Evolutionary conservation across 2,888 invertebrate species (phyloP).

Genomic region (Drosophila percnosoma): DNA sequence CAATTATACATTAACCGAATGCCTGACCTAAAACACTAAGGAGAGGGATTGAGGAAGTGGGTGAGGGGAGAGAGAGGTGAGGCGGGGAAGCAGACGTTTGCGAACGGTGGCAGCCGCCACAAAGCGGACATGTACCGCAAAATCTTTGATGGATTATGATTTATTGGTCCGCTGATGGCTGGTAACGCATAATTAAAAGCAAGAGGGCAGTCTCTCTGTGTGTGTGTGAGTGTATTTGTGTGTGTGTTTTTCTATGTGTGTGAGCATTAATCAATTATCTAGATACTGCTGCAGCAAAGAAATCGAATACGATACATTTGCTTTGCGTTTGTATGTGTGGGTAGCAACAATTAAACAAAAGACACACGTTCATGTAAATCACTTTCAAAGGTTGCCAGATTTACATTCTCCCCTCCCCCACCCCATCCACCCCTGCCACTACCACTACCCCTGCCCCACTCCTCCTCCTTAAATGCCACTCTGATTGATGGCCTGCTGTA

Average conservation of each 20-base stretch:
- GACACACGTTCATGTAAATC: slow-evolving; percentile 79
- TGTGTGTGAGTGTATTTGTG: slow-evolving; percentile 4
- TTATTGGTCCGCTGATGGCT: slow-evolving; percentile 74
- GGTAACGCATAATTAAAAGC: slow-evolving; percentile 77
- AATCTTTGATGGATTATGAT: slow-evolving; percentile 82
- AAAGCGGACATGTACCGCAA: slow-evolving; percentile 60
- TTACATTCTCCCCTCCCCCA: not conserved
- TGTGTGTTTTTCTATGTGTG: slow-evolving; percentile 25
- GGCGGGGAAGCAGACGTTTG: slow-evolving; percentile 35
- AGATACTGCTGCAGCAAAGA: slow-evolving; percentile 57
- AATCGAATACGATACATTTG: slow-evolving; percentile 48
- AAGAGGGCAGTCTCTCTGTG: slow-evolving; percentile 30
- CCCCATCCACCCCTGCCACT: no score
- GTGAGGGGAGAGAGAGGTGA: not conserved
- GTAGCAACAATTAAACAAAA: slow-evolving; percentile 78
- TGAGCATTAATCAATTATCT: slow-evolving; percentile 72
- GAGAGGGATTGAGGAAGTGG: not conserved
- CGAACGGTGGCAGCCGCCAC: slow-evolving; percentile 13
- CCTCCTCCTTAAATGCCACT: slow-evolving; percentile 26
- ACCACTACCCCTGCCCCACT: not conserved
- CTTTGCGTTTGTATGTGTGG: slow-evolving; percentile 47
- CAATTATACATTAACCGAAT: slow-evolving; percentile 67
- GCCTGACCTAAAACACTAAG: not conserved
- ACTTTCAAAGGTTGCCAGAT: slow-evolving; percentile 60
- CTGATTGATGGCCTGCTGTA: slow-evolving; percentile 70